phyloP scores from a whole-genome alignment of 2,888 invertebrate genomes.

The Charanyca ferruginea region DNA sequence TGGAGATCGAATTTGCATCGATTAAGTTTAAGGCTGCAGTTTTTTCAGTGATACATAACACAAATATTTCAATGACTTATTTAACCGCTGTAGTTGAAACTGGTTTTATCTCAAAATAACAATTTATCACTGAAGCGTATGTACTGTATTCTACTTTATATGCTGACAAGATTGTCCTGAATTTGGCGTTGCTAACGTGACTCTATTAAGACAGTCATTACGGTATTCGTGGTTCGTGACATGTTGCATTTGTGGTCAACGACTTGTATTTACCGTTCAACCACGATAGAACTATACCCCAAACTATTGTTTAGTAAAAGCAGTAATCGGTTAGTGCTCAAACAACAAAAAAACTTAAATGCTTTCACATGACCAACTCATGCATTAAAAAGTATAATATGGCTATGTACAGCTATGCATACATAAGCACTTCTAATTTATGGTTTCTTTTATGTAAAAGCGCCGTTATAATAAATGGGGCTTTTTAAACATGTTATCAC shows the following conservation, averaged over 20 bases:
- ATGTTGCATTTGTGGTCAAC: conserved; percentile 80
- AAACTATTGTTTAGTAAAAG: conserved; percentile 70
- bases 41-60: conserved; percentile 47
- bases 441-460: conserved; percentile 37
- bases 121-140: conserved; percentile 35
- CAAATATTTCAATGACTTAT: conserved; percentile 33
- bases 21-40: conserved; percentile 57
- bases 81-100: conserved; percentile 29
- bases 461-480: conserved; percentile 40
- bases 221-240: conserved; percentile 81
- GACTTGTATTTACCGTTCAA: conserved; percentile 83
- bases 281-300: conserved; percentile 63
- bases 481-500: conserved; percentile 32
- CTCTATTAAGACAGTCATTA: conserved; percentile 75
- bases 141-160: conserved; percentile 44
- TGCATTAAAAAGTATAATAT: conserved; percentile 27
- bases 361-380: conserved; percentile 35
- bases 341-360: conserved; percentile 50
- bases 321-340: conserved; percentile 49
- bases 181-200: conserved; percentile 73
- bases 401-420: conserved; percentile 30
- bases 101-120: conserved; percentile 32
- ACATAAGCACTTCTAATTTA: conserved; percentile 42
- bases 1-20: conserved; percentile 46
- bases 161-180: conserved; percentile 70